These are phyloP conservation scores for Brachirus orientalis DNA, from an alignment of 2,113 vertebrate species.

Conservation along the genomic window DNA sequence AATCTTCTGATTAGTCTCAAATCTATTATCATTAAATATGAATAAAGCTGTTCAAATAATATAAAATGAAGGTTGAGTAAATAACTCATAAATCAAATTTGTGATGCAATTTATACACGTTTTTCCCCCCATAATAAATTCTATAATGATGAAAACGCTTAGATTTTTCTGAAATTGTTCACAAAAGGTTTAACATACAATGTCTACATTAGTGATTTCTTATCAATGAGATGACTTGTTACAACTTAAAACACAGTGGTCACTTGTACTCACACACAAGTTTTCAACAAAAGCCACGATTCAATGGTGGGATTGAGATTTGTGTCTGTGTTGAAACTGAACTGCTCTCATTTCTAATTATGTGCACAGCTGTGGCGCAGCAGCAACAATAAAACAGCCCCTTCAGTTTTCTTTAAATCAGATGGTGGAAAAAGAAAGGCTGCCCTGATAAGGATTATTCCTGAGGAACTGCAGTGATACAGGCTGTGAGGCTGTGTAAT, in stretches of 20 bases:
- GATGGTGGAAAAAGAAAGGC: conserved; percentile 86
- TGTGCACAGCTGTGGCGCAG: conserved; percentile 67
- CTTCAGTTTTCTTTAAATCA: conserved; percentile 77
- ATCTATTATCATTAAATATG: too few species aligned
- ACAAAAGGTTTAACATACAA: background rate
- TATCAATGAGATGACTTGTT: background rate
- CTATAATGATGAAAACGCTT: too few species aligned
- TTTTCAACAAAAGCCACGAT: conserved; percentile 19
- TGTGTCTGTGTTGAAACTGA: too few species aligned
- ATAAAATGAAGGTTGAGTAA: too few species aligned
- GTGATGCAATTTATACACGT: too few species aligned
- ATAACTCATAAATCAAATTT: too few species aligned
- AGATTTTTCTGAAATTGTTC: conserved; percentile 2
- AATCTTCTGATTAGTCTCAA: conserved; percentile 25
- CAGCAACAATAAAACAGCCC: conserved; percentile 55
- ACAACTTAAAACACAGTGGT: background rate
- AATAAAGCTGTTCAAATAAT: too few species aligned
- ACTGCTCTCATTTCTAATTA: conserved; percentile 76
- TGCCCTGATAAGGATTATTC: conserved; percentile 87
- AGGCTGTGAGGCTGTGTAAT: conserved; percentile 45
- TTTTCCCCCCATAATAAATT: too few species aligned
- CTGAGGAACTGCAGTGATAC: conserved; percentile 60
- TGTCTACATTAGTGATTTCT: background rate
- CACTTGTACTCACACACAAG: background rate
- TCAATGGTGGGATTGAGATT: too few species aligned